phyloP scores from a whole-genome alignment of 2,797 vertebrate genomes.

The Bufotes viridis region DNA sequence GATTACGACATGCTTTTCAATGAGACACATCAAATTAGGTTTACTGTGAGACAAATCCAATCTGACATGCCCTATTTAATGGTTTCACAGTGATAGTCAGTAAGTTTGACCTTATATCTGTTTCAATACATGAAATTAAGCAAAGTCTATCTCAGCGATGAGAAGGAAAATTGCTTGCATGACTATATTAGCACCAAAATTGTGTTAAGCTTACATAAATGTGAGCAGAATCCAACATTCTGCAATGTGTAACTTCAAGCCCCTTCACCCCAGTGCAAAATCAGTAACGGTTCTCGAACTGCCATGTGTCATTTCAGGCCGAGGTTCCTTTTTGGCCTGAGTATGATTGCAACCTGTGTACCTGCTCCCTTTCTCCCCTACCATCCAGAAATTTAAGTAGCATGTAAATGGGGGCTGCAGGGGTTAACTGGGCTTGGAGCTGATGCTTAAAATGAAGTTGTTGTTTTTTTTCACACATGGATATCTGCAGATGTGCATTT shows the following conservation, averaged over 20 bases:
- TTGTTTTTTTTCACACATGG: neutral
- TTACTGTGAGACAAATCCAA: neutral
- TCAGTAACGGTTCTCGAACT: neutral
- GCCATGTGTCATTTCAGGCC: no score
- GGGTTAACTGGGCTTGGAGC: neutral
- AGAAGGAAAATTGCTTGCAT: no score
- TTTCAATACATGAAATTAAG: neutral
- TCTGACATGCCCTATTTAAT: neutral
- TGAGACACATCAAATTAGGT: conserved; percentile 1
- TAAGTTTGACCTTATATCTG: neutral
- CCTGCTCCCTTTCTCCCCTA: neutral
- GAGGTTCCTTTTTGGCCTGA: no score
- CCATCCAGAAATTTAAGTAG: neutral
- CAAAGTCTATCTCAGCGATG: neutral
- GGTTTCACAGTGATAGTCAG: neutral
- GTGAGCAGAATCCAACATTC: no score
- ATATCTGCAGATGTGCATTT: neutral
- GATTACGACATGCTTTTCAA: neutral
- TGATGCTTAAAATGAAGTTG: neutral
- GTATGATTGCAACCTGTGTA: no score
- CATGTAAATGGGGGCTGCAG: neutral
- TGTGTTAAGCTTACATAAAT: neutral
- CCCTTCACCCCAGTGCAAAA: neutral
- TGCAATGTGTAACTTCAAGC: neutral
- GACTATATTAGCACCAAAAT: neutral